These are phyloP conservation scores for Phylloscopus trochilus DNA, from an alignment of 2,113 vertebrate genomes.

Conservation along the genomic window DNA sequence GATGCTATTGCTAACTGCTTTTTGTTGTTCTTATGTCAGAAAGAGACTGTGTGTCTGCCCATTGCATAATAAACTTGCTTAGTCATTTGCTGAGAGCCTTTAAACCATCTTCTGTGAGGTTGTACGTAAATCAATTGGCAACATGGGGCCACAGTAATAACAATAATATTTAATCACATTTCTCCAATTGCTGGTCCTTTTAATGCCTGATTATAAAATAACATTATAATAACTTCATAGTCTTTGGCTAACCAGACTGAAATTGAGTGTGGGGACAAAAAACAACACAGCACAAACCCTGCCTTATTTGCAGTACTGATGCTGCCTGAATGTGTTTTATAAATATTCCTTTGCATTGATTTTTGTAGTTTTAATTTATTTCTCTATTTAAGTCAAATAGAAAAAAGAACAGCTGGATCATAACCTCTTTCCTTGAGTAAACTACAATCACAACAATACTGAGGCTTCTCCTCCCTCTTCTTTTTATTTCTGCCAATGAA, in stretches of 20 bases:
- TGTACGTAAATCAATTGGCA: conserved; percentile 13
- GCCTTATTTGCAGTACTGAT: background rate
- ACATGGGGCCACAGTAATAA: background rate
- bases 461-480: background rate
- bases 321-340: conserved; percentile 6
- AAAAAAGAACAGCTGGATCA: conserved; percentile 21
- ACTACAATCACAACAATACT: background rate
- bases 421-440: conserved; percentile 19
- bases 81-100: background rate
- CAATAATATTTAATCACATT: background rate
- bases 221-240: background rate
- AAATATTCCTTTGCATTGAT: conserved; percentile 37
- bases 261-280: conserved; percentile 26
- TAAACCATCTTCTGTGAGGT: background rate
- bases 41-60: background rate
- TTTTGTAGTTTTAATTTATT: conserved; percentile 59
- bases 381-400: conserved; percentile 56
- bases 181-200: background rate
- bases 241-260: conserved; percentile 35
- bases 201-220: conserved; percentile 24
- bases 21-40: background rate
- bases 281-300: background rate
- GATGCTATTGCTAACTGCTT: background rate
- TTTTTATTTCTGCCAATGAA: conserved; percentile 10
- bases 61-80: background rate